Evolutionary conservation across 2,888 invertebrate genomes (phyloP), one percentile per base, ranked within the genome.

Genomic region (Trachelus stipa): DNA sequence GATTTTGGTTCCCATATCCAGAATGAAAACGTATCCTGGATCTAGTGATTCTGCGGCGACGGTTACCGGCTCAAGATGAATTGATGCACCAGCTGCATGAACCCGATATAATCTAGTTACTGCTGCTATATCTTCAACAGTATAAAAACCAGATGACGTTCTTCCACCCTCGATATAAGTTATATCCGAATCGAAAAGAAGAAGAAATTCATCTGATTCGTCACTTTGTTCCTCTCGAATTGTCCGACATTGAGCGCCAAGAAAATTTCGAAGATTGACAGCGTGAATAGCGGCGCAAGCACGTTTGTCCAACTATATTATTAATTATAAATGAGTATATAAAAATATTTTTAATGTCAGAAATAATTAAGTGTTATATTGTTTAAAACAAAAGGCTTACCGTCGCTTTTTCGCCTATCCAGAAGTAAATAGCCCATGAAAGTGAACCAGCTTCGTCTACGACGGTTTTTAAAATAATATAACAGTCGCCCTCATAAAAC

Each of bases 401-500:
- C 15, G 98, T 96, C 3, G 98, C 97, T 88, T 97, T 96, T 81
- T 96, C 97, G 56, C 99, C 99, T 87, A 99, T 99, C 99, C 99
- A 99, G 92, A 99, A 99, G 92, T 96, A 99, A 88, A 99, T 99
- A 86, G 98, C 96, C 98, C 99, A 99, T 77, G 94, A 94, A 11
- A 99, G 92, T 78, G 96, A 96, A 15, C 97, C 96, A 86, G 95
- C 94, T 76, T 97, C 97, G 89, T 98, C 98, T 69, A 96, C 92
- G 69, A 93, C 93, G 0, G 99, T 99, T 92, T 98, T 97, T 79
- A 99, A 92, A 73, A 99, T 94, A 85, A 99, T 99, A 92, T 99
- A 99, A 91, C 99, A 99, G 91, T 99, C 99, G 9, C 97, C 99
- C 92, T 99, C 98, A 90, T 99, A 99, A 92, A 99, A 99, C 92